These are phyloP conservation scores for Xenopus laevis DNA, from an alignment of 2,113 vertebrate species.

Conservation along the genomic window DNA sequence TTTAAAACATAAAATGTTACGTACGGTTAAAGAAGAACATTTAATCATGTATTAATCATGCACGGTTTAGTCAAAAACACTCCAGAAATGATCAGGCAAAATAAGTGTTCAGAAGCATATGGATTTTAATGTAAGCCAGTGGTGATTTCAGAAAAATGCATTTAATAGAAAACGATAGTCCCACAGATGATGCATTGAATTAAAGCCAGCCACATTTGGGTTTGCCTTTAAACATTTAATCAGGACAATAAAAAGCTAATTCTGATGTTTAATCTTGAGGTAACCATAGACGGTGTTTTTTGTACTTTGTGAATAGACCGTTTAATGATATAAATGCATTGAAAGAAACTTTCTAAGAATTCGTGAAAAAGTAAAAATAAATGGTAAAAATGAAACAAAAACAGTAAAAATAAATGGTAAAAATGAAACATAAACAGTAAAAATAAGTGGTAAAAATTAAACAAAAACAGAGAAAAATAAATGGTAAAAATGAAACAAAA, in stretches of 20 bases:
- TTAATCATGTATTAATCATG: slow-evolving; percentile 38
- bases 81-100: slow-evolving; percentile 13
- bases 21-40: slow-evolving; percentile 32
- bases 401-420: no score
- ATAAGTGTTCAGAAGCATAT: slow-evolving; percentile 35
- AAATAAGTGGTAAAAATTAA: no score
- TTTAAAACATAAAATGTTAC: slow-evolving; percentile 40
- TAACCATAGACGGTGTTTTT: slow-evolving; percentile 30
- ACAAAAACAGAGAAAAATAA: no score
- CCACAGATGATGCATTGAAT: slow-evolving; percentile 35
- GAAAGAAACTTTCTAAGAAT: no score
- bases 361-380: no score
- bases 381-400: no score
- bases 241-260: slow-evolving; percentile 43
- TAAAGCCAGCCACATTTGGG: slow-evolving; percentile 20
- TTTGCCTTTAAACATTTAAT: slow-evolving; percentile 40
- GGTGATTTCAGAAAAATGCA: slow-evolving; percentile 32
- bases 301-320: no score
- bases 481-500: no score
- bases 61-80: not conserved
- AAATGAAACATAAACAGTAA: no score
- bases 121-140: slow-evolving; percentile 41
- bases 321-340: no score
- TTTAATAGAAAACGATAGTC: slow-evolving; percentile 37
- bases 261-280: slow-evolving; percentile 28